Evolutionary conservation across 1,140 invertebrate genomes (phyloP).

Genomic region (Macrobrachium rosenbergii): DNA sequence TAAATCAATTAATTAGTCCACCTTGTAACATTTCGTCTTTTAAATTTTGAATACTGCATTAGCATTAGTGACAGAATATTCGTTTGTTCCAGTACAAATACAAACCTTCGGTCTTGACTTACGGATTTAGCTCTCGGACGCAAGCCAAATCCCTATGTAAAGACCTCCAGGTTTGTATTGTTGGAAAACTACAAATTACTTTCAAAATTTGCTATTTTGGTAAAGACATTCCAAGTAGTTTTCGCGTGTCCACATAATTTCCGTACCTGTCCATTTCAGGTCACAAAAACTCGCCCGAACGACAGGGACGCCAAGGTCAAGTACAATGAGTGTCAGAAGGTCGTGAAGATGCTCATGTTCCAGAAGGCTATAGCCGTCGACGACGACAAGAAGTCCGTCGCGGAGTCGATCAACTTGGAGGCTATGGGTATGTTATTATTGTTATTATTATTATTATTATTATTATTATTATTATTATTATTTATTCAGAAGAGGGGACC

Average conservation of each 20-base stretch:
- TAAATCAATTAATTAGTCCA: no score
- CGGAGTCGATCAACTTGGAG: slow-evolving; percentile 62
- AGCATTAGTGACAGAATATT: no score
- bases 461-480: no score
- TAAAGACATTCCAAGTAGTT: no score
- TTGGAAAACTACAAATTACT: not conserved
- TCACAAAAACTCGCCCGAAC: slow-evolving; percentile 89
- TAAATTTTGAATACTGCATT: no score
- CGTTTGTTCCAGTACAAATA: not conserved
- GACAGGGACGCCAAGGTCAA: slow-evolving; percentile 96
- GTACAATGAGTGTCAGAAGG: slow-evolving; percentile 95
- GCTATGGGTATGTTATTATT: slow-evolving; percentile 56
- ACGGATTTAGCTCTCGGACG: no score
- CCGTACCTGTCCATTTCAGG: slow-evolving; percentile 72
- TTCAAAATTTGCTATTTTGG: slow-evolving; percentile 65
- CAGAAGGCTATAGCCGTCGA: slow-evolving; percentile 97
- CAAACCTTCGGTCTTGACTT: slow-evolving; percentile 1
- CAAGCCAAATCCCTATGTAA: no score
- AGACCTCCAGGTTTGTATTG: no score
- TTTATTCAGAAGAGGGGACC: no score
- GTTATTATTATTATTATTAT: no score
- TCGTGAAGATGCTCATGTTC: slow-evolving; percentile 94
- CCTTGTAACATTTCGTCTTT: no score
- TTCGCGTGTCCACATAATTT: no score
- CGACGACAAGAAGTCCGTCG: slow-evolving; percentile 76